Base-by-base conservation (phyloP, 2,113 vertebrate species). In the Leptocoma aspasia region DNA sequence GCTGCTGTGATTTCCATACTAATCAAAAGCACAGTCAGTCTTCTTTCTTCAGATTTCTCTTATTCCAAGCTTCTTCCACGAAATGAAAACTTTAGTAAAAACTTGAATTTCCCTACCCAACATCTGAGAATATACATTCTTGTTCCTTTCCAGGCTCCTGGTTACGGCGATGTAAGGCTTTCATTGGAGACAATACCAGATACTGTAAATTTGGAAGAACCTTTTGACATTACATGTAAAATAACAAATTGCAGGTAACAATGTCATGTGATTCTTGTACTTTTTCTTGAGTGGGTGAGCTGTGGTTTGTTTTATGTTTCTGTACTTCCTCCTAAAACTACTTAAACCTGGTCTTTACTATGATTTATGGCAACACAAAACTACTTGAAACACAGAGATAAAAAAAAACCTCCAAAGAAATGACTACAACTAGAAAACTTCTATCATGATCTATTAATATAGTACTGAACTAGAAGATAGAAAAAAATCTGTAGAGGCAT, bases 161-260 rank as follows among this genome's bases (percentile, higher is more conserved):
- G 99, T 37, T 99, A 99, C 6, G 99, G 99, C 7, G 99, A 99
- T 47, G 99, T 99, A 85, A 97, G 99, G 83, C 98, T 99, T 86
- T 99, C 99, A n/a, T 83, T 99, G 94, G 99, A 99, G 96, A 97
- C 98, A 86, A 99, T 99, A 95, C 99, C 99, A 66, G 99, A 99
- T 96, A 99, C 99, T 0, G 99, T 99, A 35, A 99, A 98, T 97
- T 97, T 99, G 33, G 99, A 99, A 97, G 99, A 99, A 96, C 99
- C 99, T 56, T 99, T 99, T 92, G 98, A 99, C 84, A 99, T 99
- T 82, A 98, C 98, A 72, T 99, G 99, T 98, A 99, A 99, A 98
- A 99, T 99, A 98, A 99, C 99, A 56, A 99, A 99, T 96, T 99
- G 99, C 99, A 99, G 99, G 99, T 99, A 98, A 98, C 99, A 96